Base-by-base conservation (phyloP, 2,888 invertebrate species). In the Thecocarcelia acutangulata region DNA sequence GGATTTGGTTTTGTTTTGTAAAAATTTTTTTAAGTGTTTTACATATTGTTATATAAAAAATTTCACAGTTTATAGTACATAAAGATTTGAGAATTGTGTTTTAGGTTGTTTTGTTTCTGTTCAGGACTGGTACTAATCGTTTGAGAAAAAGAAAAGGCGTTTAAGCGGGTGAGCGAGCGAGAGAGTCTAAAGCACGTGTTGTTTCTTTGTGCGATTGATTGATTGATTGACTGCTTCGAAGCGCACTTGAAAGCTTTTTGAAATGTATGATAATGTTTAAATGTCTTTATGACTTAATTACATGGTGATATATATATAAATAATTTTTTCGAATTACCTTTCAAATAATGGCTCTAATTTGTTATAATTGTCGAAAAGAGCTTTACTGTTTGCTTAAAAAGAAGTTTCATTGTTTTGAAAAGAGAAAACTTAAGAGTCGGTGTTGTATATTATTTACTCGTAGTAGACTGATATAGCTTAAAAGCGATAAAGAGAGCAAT, bases 341-440 rank as follows among this genome's bases (percentile, higher is more conserved):
- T 44, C 12, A 48, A 46, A 13, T 59, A 28, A 75, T 75, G 70
- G 64, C 58, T 73, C 54, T 19, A 28, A 17, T n/a, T 28, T 42
- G 28, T n/a, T 46, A 8, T n/a, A 13, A 12, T 13, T 52, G 5
- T 58, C 74, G 81, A 77, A 81, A 81, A 81, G 81, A 81, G 81
- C 77, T 81, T 77, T 28, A 19, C 48, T 28, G 17, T 9, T 63
- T 19, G 54, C 19, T 73, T 24, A 24, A 2, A 1, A 1, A 5
- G 9, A 28, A 19, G 15, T 28, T 44, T 77, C 19, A 3, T 56
- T 54, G 46, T 9, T 69, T 56, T 37, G 46, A 15, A 5, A 9
- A 61, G 68, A 58, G 33, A 79, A 74, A 80, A 75, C 64, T 75
- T 74, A n/a, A 28, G 8, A 40, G 33, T 33, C 8, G n/a, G 33